Evolutionary conservation across 2,113 vertebrate genomes (phyloP).

Genomic region (Semicossyphus pulcher): DNA sequence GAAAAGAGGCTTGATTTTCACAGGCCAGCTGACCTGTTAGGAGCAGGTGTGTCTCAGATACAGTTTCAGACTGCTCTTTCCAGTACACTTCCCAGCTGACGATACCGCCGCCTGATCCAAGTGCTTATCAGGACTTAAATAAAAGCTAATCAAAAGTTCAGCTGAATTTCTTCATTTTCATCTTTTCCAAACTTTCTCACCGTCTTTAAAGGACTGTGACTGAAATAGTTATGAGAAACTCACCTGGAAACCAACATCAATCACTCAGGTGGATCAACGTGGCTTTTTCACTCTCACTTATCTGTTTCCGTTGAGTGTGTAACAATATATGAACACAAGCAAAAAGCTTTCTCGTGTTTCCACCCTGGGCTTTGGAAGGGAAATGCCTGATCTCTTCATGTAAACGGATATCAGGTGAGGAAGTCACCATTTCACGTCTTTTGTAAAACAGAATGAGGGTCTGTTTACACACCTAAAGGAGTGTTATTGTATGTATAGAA

Average conservation of each 20-base stretch:
- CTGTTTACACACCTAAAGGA: slow-evolving; percentile 50
- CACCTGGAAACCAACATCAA: slow-evolving; percentile 33
- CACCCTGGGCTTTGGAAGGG: slow-evolving; percentile 61
- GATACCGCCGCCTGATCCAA: slow-evolving; percentile 31
- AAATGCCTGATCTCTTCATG: slow-evolving; percentile 77
- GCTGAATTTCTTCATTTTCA: slow-evolving; percentile 7
- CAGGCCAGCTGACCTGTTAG: slow-evolving; percentile 74
- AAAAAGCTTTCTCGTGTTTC: slow-evolving; percentile 72
- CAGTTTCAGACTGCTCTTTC: slow-evolving; percentile 74
- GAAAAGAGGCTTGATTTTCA: slow-evolving; percentile 81
- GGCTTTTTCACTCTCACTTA: slow-evolving; percentile 36
- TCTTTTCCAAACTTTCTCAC: slow-evolving; percentile 1
- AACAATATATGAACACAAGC: slow-evolving; percentile 65
- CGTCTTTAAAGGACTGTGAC: neutral
- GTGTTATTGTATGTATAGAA: slow-evolving; percentile 2
- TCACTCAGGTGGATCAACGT: slow-evolving; percentile 30
- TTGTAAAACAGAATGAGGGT: slow-evolving; percentile 58
- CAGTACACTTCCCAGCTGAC: slow-evolving; percentile 63
- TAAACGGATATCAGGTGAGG: slow-evolving; percentile 71
- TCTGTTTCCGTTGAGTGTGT: slow-evolving; percentile 60
- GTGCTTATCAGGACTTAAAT: slow-evolving; percentile 48
- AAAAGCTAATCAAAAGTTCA: slow-evolving; percentile 40
- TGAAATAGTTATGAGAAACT: slow-evolving; percentile 12
- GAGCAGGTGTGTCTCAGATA: slow-evolving; percentile 85
- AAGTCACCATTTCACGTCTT: slow-evolving; percentile 71